Base-by-base conservation (phyloP, 2,888 invertebrate species). In the Rhogogaster chlorosoma region DNA sequence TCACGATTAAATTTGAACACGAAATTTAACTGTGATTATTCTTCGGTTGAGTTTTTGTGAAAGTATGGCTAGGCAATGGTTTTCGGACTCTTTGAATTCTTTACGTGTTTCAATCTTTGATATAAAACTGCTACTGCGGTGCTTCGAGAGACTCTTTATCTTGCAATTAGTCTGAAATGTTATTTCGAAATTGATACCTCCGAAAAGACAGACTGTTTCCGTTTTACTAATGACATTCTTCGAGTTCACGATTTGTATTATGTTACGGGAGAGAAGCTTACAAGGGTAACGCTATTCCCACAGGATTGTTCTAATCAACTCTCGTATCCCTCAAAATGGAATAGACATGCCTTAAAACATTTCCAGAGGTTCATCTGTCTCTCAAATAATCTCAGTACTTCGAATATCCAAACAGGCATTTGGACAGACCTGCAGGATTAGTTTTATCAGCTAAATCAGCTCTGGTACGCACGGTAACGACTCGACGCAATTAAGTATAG, bases 341-440 rank as follows among this genome's bases (percentile, higher is more conserved):
- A 61, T 61, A 61, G 61, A 61, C 61, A 26, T 61, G 61, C 26
- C 61, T 61, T 61, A 26, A 61, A 61, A 61, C 61, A 61, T 61
- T 61, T 26, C 26, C 61, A 61, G 22, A 10, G 61, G 61, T 26
- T 61, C 26, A 61, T 61, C 4, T 26, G 61, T 61, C 61, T 61
- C 26, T 12, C 26, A 61, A 61, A 61, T 61, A 3, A 61, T 61
- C 26, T 61, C 22, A 26, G 61, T 12, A 61, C 26, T 61, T 61
- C 61, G 26, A 26, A 26, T 26, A 61, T 61, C 26, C 26, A 12
- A 26, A 12, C 10, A 61, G 61, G 26, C 61, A 26, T 26, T 61
- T 61, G 61, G 61, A 61, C 22, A 26, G 61, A 26, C 26, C 26
- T 26, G 22, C 61, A 26, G 26, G 12, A 9, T 26, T 61, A 22